phyloP scores from a whole-genome alignment of 2,797 vertebrate species.

The Lacerta agilis region DNA sequence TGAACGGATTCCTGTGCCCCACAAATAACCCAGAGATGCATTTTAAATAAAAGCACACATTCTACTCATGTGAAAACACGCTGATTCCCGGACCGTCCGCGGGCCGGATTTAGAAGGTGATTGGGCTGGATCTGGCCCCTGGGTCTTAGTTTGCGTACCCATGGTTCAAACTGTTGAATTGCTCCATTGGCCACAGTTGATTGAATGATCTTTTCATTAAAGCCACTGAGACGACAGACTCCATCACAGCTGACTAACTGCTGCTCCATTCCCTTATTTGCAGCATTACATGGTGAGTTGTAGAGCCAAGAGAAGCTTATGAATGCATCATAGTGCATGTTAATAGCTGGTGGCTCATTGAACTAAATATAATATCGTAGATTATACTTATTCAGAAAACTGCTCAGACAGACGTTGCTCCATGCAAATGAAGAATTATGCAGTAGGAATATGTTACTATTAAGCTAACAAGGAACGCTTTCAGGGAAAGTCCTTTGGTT shows the following conservation, averaged over 20 bases:
- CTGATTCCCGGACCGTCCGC: too few relatives aligned
- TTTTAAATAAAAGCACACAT: too few relatives aligned
- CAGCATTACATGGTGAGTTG: neutral
- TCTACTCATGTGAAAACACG: too few relatives aligned
- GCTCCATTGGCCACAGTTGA: neutral
- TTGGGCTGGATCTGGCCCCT: too few relatives aligned
- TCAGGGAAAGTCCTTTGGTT: conserved; percentile 32
- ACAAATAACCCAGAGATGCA: too few relatives aligned
- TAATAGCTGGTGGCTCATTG: neutral
- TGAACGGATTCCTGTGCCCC: too few relatives aligned
- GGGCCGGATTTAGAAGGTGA: too few relatives aligned
- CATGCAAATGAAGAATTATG: conserved; percentile 24
- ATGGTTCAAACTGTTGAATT: neutral
- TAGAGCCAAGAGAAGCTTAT: neutral
- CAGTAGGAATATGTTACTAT: neutral
- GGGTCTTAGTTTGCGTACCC: too few relatives aligned
- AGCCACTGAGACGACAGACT: neutral
- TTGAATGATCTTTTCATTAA: neutral
- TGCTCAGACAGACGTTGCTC: conserved; percentile 26
- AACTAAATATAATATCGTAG: neutral
- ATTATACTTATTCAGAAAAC: conserved; percentile 22
- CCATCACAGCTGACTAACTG: neutral
- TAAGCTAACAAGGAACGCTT: conserved; percentile 31
- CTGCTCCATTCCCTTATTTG: neutral
- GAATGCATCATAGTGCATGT: neutral